Evolutionary conservation across 2,888 invertebrate genomes (phyloP).

Genomic region (Mesoligia furuncula): DNA sequence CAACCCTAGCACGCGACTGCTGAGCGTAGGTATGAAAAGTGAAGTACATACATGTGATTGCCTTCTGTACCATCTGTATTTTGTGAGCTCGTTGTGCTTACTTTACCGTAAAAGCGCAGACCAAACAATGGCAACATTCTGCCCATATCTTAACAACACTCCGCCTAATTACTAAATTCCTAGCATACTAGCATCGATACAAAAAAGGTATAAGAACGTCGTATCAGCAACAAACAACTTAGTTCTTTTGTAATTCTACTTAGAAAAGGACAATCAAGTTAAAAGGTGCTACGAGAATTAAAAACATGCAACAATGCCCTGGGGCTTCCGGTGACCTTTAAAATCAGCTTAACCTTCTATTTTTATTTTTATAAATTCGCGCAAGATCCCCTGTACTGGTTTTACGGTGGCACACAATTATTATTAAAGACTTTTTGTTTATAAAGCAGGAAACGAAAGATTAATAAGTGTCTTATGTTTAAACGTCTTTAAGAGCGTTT

Average conservation of each 20-base stretch:
- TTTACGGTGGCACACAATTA: conserved; percentile 59
- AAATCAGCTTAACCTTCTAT: conserved; percentile 69
- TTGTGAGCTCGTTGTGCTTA: background rate
- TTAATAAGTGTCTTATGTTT: conserved; percentile 21
- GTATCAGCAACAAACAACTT: conserved; percentile 28
- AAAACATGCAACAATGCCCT: conserved; percentile 61
- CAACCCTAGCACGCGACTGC: no score
- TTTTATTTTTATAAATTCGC: conserved; percentile 65
- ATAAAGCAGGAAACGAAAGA: conserved; percentile 43
- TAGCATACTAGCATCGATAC: conserved; percentile 16
- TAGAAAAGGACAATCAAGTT: conserved; percentile 28
- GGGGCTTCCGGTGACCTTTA: conserved; percentile 72
- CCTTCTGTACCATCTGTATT: no score
- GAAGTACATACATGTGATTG: no score
- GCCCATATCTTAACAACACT: conserved; percentile 2
- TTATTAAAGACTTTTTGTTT: conserved; percentile 37
- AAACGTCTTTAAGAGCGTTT: background rate
- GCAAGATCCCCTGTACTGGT: conserved; percentile 61
- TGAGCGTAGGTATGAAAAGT: no score
- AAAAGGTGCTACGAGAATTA: conserved; percentile 45
- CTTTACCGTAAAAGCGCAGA: background rate
- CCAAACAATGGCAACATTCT: conserved; percentile 14
- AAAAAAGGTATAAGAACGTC: conserved; percentile 19
- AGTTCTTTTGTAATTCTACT: conserved; percentile 36
- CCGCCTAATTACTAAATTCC: conserved; percentile 43